These are phyloP conservation scores for Tyto alba DNA, from an alignment of 2,113 vertebrate species.

Conservation along the genomic window DNA sequence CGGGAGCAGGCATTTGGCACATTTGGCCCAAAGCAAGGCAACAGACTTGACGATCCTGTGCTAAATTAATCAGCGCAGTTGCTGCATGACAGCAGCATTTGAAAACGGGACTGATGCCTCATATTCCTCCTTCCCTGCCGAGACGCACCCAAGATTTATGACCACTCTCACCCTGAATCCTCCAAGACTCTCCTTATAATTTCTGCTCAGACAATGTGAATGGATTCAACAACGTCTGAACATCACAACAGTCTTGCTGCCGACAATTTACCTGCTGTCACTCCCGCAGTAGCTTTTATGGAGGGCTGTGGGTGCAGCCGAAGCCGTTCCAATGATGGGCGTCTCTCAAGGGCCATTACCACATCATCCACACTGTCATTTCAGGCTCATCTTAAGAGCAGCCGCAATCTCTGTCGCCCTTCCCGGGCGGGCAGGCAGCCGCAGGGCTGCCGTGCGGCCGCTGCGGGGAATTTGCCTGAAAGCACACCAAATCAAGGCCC, in stretches of 20 bases:
- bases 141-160: neutral
- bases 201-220: neutral
- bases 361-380: neutral
- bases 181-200: neutral
- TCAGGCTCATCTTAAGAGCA: neutral
- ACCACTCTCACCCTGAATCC: neutral
- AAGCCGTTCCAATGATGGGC: neutral
- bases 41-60: neutral
- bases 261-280: neutral
- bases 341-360: neutral
- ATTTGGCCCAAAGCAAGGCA: neutral
- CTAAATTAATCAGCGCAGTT: neutral
- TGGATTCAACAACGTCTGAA: neutral
- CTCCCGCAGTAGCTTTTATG: neutral
- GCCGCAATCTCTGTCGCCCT: neutral
- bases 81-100: neutral
- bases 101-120: neutral
- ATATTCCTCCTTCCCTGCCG: neutral
- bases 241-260: neutral
- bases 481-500: neutral
- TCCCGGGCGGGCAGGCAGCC: neutral
- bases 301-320: neutral
- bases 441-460: neutral
- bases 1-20: neutral
- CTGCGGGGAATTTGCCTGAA: fast-evolving